phyloP scores from a whole-genome alignment of 1,140 invertebrate species.

The Eupeodes corollae region DNA sequence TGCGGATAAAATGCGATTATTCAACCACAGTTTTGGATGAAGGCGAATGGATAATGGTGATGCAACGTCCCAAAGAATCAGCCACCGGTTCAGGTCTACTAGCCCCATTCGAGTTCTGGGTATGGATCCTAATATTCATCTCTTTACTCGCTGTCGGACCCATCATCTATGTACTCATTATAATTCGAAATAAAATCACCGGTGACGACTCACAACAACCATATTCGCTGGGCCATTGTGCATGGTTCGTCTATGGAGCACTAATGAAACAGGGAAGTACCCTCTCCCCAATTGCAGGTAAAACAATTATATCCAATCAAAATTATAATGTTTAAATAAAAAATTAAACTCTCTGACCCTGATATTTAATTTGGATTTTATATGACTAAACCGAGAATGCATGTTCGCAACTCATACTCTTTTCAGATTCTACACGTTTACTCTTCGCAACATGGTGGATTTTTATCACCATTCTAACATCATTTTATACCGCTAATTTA shows the following conservation, averaged over 20 bases:
- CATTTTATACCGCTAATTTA: constrained; percentile 86
- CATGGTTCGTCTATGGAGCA: constrained; percentile 81
- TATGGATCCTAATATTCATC: constrained; percentile 66
- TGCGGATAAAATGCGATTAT: constrained; percentile 48
- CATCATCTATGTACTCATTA: constrained; percentile 61
- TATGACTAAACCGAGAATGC: not conserved
- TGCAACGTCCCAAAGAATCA: constrained; percentile 65
- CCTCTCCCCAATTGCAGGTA: constrained; percentile 64
- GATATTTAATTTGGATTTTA: not conserved
- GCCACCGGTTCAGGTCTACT: constrained; percentile 71
- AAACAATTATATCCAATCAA: constrained; percentile 6
- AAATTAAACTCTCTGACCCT: not conserved
- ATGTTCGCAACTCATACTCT: not conserved
- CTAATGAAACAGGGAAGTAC: constrained; percentile 78
- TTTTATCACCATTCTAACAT: constrained; percentile 73
- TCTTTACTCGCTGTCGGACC: constrained; percentile 64
- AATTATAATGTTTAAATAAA: not conserved
- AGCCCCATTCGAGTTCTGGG: constrained; percentile 62
- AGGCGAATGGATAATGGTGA: constrained; percentile 61
- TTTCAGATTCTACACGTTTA: constrained; percentile 64
- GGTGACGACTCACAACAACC: constrained; percentile 42
- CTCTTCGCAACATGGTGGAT: constrained; percentile 87
- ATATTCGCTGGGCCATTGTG: constrained; percentile 53
- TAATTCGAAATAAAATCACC: constrained; percentile 46
- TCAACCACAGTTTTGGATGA: constrained; percentile 54